A percentile compares a stretch with the other conserved stretches of the same genome.
Conservation (phyloP, 2,113 vertebrate species). For the Callipepla squamata region DNA sequence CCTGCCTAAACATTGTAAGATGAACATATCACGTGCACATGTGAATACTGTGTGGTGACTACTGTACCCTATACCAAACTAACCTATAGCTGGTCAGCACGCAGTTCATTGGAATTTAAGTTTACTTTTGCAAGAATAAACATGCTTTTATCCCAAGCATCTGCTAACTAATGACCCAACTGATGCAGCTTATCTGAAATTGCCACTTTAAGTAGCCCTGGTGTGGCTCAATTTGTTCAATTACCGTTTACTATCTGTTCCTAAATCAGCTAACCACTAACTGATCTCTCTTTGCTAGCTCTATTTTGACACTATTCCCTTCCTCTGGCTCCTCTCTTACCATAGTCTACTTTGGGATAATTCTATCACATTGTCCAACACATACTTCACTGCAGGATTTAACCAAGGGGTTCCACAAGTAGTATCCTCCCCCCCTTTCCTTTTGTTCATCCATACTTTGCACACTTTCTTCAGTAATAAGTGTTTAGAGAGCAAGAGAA, state of each 20-base stretch:
- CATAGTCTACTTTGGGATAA: neutral
- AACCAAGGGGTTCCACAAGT: neutral
- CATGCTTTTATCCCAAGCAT: neutral
- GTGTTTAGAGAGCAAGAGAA: neutral
- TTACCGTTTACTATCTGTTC: neutral
- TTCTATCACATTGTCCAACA: neutral
- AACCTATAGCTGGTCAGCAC: neutral
- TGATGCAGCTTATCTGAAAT: neutral
- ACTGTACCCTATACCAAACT: neutral
- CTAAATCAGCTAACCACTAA: neutral
- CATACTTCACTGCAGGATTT: neutral
- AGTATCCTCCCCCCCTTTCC: neutral
- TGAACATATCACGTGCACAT: fast-evolving
- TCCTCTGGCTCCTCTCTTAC: neutral
- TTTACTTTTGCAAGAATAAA: neutral
- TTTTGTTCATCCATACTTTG: neutral
- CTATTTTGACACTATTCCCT: neutral
- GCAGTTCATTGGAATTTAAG: neutral
- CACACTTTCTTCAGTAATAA: neutral
- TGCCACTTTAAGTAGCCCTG: neutral
- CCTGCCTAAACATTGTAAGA: neutral
- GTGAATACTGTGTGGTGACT: neutral
- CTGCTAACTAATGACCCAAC: neutral
- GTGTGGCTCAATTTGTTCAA: neutral
- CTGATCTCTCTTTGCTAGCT: neutral